Conservation (phyloP, 2,888 invertebrate species). For the Patella ulyssiponensis region DNA sequence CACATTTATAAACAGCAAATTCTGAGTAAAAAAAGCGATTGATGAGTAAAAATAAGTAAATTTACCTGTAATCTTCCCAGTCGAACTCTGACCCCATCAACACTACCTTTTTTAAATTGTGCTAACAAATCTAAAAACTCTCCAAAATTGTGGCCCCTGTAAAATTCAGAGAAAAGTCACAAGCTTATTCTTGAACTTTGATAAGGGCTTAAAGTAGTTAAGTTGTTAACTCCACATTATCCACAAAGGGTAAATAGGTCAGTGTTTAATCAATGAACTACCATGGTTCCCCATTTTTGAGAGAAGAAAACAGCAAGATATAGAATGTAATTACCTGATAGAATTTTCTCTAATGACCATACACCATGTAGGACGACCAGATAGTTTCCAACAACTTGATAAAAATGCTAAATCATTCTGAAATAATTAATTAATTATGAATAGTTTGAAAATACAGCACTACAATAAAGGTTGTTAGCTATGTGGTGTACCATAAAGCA, state of each 20-base stretch:
- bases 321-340: slow-evolving; percentile 75
- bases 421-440: slow-evolving; percentile 28
- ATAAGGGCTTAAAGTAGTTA: no score
- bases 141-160: slow-evolving; percentile 77
- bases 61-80: slow-evolving; percentile 80
- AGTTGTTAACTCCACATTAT: no score
- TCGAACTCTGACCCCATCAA: slow-evolving; percentile 95
- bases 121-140: slow-evolving; percentile 96
- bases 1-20: background rate
- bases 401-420: slow-evolving; percentile 95
- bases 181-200: background rate
- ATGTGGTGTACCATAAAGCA: no score
- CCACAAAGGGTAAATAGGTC: background rate
- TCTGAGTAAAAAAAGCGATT: background rate
- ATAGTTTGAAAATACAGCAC: no score
- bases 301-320: background rate
- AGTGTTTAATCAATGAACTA: background rate
- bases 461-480: no score
- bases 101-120: slow-evolving; percentile 96
- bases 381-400: slow-evolving; percentile 96
- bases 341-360: slow-evolving; percentile 81
- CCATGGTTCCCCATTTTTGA: background rate
- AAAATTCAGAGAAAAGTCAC: slow-evolving; percentile 29
- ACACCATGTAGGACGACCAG: slow-evolving; percentile 97
- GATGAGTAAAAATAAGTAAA: background rate